A percentile compares a stretch with the other conserved stretches of the same genome.
Evolutionary conservation across 1,140 invertebrate genomes (phyloP).

Genomic region (Drosophila willistoni): DNA sequence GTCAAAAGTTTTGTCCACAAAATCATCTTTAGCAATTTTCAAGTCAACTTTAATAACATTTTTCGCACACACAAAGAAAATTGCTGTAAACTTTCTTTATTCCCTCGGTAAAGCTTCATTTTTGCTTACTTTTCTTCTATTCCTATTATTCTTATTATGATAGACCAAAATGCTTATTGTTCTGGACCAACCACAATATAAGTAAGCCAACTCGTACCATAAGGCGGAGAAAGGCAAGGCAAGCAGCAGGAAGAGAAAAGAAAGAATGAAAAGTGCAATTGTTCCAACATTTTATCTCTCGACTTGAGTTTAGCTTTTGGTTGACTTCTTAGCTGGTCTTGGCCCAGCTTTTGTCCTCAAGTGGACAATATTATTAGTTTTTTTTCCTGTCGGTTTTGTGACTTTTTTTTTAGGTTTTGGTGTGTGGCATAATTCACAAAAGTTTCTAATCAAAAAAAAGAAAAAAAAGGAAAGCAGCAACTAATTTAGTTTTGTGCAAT

Average conservation of each 20-base stretch:
- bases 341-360: conserved; percentile 20
- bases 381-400: conserved; percentile 31
- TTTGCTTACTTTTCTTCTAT: conserved; percentile 48
- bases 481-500: conserved; percentile 64
- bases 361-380: conserved; percentile 31
- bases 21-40: conserved; percentile 8
- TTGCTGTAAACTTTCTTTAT: conserved; percentile 13
- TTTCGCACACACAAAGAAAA: conserved; percentile 1
- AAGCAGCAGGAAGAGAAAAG: conserved; percentile 10
- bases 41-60: conserved; percentile 19
- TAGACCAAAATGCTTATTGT: conserved; percentile 58
- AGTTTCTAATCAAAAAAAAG: conserved; percentile 61
- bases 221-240: conserved; percentile 6
- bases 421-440: conserved; percentile 65
- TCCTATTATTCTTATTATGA: conserved; percentile 52
- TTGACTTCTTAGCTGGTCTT: conserved; percentile 22
- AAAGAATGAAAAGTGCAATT: conserved; percentile 66
- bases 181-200: conserved; percentile 30
- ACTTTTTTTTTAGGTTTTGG: conserved; percentile 20
- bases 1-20: conserved; percentile 3
- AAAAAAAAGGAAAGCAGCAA: conserved; percentile 14
- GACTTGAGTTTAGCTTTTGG: conserved; percentile 54
- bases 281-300: conserved; percentile 64
- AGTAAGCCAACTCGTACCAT: conserved; percentile 5
- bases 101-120: conserved; percentile 17